A percentile compares a stretch with the other conserved stretches of the same genome.
phyloP scores from a whole-genome alignment of 2,113 vertebrate genomes.

The Sinocyclocheilus maitianheensis region DNA sequence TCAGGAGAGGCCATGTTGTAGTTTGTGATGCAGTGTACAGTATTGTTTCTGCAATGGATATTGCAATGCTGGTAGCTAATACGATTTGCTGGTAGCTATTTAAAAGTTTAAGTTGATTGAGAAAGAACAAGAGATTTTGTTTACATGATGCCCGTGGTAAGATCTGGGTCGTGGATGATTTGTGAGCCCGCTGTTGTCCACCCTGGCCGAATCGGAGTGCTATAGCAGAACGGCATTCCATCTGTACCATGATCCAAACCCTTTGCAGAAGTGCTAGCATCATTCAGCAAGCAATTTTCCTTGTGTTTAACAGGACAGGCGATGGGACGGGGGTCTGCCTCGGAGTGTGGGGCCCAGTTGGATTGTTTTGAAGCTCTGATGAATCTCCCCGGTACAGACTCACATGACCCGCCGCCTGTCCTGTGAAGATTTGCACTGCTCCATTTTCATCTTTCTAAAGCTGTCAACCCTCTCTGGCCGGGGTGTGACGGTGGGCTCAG shows the following conservation, averaged over 20 bases:
- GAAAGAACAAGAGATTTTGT: constrained; percentile 59
- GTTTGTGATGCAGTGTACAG: constrained; percentile 68
- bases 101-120: constrained; percentile 33
- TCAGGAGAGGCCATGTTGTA: constrained; percentile 49
- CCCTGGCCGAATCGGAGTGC: constrained; percentile 49
- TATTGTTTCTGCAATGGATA: constrained; percentile 69
- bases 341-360: not conserved
- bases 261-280: constrained; percentile 47
- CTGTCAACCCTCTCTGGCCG: constrained; percentile 42
- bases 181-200: constrained; percentile 26
- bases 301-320: constrained; percentile 60
- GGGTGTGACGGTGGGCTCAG: constrained; percentile 32
- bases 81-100: constrained; percentile 57
- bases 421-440: constrained; percentile 70
- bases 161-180: constrained; percentile 48
- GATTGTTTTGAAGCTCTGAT: not conserved
- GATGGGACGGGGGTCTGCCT: constrained; percentile 45
- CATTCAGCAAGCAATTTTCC: constrained; percentile 56
- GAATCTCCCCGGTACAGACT: constrained; percentile 34
- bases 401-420: constrained; percentile 48
- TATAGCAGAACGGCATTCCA: constrained; percentile 41
- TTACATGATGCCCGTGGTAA: constrained; percentile 62
- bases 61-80: constrained; percentile 66
- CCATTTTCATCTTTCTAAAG: constrained; percentile 55
- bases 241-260: constrained; percentile 48